Evolutionary conservation across 2,113 vertebrate species (phyloP).

Genomic region (Nycticebus coucang): DNA sequence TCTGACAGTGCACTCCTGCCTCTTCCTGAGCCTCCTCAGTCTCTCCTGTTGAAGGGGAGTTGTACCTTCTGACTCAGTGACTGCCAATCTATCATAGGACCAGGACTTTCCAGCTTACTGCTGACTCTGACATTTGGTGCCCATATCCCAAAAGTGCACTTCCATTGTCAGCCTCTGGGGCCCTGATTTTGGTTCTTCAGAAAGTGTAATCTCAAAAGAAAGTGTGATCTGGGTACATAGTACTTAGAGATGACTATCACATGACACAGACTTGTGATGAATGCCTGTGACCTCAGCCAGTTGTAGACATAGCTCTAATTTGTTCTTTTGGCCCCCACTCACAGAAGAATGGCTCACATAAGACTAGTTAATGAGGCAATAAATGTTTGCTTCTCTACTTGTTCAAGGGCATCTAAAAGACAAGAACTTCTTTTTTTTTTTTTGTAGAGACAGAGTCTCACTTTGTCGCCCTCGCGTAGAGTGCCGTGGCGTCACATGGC

Average conservation of each 20-base stretch:
- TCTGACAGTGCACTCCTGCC: background rate
- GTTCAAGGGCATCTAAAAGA: background rate
- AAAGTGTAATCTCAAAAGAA: background rate
- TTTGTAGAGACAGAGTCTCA: no score
- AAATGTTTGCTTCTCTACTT: background rate
- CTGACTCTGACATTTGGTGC: background rate
- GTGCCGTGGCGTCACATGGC: no score
- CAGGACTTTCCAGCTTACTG: background rate
- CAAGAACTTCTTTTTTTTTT: no score
- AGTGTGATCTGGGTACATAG: background rate
- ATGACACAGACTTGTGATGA: background rate
- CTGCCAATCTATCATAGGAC: background rate
- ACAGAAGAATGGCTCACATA: background rate
- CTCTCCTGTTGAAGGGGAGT: background rate
- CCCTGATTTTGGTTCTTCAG: slow-evolving; percentile 12
- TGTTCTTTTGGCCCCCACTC: background rate
- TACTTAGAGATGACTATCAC: background rate
- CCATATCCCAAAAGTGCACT: background rate
- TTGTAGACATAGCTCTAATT: background rate
- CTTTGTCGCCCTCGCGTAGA: no score
- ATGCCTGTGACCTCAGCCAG: background rate
- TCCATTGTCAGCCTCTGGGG: background rate
- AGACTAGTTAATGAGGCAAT: background rate
- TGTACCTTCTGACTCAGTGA: background rate
- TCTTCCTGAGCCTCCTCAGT: background rate